phyloP scores from a whole-genome alignment of 2,113 vertebrate species.

The Cathartes aura region DNA sequence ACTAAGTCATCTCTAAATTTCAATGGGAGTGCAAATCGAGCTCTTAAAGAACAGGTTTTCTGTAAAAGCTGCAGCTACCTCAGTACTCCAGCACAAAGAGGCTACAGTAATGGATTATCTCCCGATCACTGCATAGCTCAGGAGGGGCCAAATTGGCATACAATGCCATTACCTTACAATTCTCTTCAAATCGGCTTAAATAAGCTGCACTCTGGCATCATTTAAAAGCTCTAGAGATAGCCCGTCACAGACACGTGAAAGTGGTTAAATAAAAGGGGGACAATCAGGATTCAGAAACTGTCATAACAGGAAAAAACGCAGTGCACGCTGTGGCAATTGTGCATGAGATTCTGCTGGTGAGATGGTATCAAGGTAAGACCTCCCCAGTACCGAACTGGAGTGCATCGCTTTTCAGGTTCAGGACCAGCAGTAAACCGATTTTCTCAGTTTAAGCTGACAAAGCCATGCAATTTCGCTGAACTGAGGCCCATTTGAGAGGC shows the following conservation, averaged over 20 bases:
- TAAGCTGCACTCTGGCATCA: neutral
- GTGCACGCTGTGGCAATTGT: fast-evolving
- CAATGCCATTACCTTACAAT: neutral
- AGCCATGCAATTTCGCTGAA: neutral
- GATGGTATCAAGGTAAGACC: neutral
- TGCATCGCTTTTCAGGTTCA: neutral
- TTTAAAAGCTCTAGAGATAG: neutral
- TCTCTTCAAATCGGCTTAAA: neutral
- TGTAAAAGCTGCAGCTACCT: neutral
- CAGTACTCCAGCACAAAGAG: neutral
- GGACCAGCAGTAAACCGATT: neutral
- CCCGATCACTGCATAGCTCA: neutral
- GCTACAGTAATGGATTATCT: neutral
- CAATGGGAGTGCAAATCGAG: neutral
- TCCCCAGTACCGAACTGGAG: neutral
- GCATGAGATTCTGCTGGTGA: neutral
- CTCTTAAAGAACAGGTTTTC: neutral
- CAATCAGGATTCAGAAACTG: neutral
- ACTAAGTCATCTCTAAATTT: neutral
- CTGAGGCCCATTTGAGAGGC: neutral
- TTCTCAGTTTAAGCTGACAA: neutral
- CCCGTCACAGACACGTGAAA: neutral
- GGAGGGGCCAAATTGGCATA: neutral
- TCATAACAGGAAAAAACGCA: neutral
- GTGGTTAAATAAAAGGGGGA: neutral